Base-by-base conservation (phyloP, 2,113 vertebrate genomes). In the Trinectes maculatus region DNA sequence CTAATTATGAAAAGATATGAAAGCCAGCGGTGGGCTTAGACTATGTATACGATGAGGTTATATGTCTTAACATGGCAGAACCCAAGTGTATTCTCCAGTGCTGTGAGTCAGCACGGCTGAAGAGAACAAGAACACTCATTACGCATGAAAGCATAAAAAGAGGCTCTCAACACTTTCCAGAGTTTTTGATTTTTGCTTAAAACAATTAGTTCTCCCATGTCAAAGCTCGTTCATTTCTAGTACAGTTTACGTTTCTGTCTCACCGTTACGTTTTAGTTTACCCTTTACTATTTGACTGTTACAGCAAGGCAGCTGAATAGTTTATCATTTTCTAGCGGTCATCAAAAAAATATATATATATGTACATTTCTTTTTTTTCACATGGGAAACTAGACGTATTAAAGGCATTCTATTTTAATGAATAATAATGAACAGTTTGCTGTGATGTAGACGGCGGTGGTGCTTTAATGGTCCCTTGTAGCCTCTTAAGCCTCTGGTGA, bases 391-490 rank as follows among this genome's bases (percentile, higher is more conserved):
- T 58, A 63, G 53, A 71, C 71, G 82, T 80, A 91, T 89, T 89
- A 85, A 85, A 83, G 84, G 60, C 68, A 75, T 84, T 85, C 71
- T 80, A 61, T 85, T 88, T 91, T 90, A 91, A 89, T 91, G 90
- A 92, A 90, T 91, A 92, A 92, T 92, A 92, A 92, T 92, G 89
- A 92, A 89, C 77, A 86, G 81, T 92, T 86, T 71, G 77, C 74
- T 64, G 67, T 63, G 72, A 85, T 77, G 85, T 90, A 90, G 89
- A 84, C 79, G 84, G 83, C 71, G 82, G 91, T 89, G 91, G 89
- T 85, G 89, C 92, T 92, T 92, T 90, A 91, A 91, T 89, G 91
- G 89, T 91, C 90, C 93, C 93, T 92, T 71, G 89, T 91, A 92
- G 91, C 91, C 93, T 94, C 90, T 89, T 85, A 84, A 86, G 92